Conservation (phyloP, 2,888 invertebrate species). For the Catocala sponsa region DNA sequence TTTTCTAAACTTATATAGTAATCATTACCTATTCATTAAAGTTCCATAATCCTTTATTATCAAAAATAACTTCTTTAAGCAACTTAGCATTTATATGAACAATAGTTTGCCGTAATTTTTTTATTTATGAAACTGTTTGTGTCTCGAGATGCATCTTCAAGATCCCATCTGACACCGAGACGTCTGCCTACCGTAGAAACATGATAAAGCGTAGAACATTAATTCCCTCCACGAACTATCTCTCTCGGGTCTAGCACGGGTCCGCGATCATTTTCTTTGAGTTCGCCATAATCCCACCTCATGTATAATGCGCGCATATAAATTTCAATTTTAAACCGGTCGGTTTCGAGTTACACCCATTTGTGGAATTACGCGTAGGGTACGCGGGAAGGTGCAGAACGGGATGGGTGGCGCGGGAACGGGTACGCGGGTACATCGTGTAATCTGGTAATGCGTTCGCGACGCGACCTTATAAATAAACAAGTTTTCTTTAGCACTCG, state of each 20-base stretch:
- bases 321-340: conserved; percentile 87
- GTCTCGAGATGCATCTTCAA: not conserved
- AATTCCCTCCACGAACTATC: conserved; percentile 48
- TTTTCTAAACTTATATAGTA: no score
- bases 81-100: no score
- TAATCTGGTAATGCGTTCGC: conserved; percentile 78
- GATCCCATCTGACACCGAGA: not conserved
- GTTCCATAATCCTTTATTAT: no score
- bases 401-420: conserved; percentile 9
- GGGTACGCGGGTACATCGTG: conserved; percentile 21
- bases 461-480: conserved; percentile 70
- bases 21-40: no score
- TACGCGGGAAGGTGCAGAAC: conserved; percentile 19
- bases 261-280: conserved; percentile 53
- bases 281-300: conserved; percentile 72
- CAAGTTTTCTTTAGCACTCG: conserved; percentile 55
- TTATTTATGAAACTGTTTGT: no score
- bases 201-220: conserved; percentile 9
- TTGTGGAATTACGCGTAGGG: conserved; percentile 78
- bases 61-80: no score
- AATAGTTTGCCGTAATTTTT: no score
- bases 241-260: conserved; percentile 50
- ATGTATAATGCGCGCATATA: conserved; percentile 86
- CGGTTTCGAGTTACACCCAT: conserved; percentile 83
- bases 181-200: conserved; percentile 19